Percentiles rank a stretch among this genome's conserved stretches.
phyloP scores from a whole-genome alignment of 2,113 vertebrate species.

The Ctenodactylus gundi region DNA sequence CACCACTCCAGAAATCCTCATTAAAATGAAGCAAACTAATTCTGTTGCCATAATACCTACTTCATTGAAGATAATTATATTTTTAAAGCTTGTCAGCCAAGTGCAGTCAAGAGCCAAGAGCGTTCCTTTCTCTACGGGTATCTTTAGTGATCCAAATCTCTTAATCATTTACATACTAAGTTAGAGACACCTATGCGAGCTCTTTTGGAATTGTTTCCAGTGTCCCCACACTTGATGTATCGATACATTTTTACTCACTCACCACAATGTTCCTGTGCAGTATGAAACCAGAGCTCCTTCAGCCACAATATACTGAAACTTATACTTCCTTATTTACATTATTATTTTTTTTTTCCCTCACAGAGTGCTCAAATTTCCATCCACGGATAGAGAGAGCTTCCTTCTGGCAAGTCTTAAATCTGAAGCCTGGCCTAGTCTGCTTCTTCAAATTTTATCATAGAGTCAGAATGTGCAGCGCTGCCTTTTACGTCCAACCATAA shows the following conservation, averaged over 20 bases:
- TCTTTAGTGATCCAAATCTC: background rate
- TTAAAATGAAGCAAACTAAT: background rate
- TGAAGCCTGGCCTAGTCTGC: constrained; percentile 39
- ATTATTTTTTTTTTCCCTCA: constrained; percentile 34
- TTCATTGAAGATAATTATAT: background rate
- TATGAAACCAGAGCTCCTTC: background rate
- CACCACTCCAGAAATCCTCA: background rate
- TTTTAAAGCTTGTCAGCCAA: background rate
- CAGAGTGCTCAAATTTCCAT: constrained; percentile 56
- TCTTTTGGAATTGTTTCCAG: constrained; percentile 38
- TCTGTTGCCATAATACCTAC: background rate
- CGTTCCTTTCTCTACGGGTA: background rate
- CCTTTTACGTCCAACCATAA: constrained; percentile 36
- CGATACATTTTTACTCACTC: background rate
- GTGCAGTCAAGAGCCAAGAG: background rate
- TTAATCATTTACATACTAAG: constrained; percentile 4
- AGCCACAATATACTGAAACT: background rate
- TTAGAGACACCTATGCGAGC: constrained; percentile 9
- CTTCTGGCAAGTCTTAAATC: constrained; percentile 73
- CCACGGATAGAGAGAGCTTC: constrained; percentile 57
- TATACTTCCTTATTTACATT: constrained; percentile 52
- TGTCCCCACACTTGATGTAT: background rate
- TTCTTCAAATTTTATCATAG: constrained; percentile 59
- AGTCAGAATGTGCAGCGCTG: constrained; percentile 55
- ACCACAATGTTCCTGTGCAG: background rate